phyloP scores from a whole-genome alignment of 2,888 invertebrate species.

The Ypsolopha sequella region DNA sequence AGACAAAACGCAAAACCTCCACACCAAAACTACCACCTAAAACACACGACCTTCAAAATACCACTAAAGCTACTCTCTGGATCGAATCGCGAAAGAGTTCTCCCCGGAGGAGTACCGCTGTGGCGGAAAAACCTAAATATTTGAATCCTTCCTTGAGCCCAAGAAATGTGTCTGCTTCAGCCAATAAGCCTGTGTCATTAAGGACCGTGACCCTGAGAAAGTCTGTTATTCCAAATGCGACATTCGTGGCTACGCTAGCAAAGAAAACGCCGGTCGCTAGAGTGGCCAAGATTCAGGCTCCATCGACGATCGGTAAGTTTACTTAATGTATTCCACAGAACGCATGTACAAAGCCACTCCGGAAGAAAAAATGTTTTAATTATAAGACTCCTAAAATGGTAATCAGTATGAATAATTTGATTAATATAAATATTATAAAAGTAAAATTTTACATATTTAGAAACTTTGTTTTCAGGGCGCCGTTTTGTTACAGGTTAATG shows the following conservation, averaged over 20 bases:
- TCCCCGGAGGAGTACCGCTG: neutral
- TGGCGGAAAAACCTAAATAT: neutral
- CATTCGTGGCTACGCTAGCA: constrained; percentile 21
- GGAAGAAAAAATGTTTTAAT: too few species aligned
- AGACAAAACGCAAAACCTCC: constrained; percentile 10
- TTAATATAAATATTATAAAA: too few species aligned
- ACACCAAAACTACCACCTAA: neutral
- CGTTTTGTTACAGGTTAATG: too few species aligned
- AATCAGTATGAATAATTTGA: too few species aligned
- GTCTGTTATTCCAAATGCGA: constrained; percentile 2
- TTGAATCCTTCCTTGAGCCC: too few species aligned
- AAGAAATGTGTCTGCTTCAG: neutral
- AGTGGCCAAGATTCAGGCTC: constrained; percentile 35
- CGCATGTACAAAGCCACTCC: too few species aligned
- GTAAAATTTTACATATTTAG: too few species aligned
- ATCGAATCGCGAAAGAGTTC: constrained; percentile 40
- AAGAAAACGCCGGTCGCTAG: constrained; percentile 16
- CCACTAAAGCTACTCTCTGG: constrained; percentile 46
- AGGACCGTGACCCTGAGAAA: constrained; percentile 25
- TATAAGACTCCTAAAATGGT: too few species aligned
- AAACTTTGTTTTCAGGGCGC: too few species aligned
- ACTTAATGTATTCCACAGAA: neutral
- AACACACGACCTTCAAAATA: constrained; percentile 8
- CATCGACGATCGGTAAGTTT: constrained; percentile 29
- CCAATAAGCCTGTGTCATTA: constrained; percentile 22